These are phyloP conservation scores for Sycophila sp. DNA, from an alignment of 1,140 invertebrate species.

Conservation along the genomic window DNA sequence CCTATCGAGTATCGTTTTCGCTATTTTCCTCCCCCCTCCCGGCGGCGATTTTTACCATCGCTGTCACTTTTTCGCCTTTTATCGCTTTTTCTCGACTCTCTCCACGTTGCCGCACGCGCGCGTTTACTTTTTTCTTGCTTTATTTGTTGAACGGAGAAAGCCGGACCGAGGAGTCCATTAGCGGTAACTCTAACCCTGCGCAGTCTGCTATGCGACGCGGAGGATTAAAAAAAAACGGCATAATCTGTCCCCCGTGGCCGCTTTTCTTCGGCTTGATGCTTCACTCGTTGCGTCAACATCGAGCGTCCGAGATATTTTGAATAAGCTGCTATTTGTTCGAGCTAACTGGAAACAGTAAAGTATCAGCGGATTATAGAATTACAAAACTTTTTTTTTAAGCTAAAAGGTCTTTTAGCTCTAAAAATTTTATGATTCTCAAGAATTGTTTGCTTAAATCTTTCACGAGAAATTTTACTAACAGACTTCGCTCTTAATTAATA, in stretches of 20 bases:
- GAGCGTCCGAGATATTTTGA: too few relatives aligned
- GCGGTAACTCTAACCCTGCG: conserved; percentile 6
- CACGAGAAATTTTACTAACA: too few relatives aligned
- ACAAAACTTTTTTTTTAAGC: too few relatives aligned
- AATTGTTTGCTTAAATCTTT: too few relatives aligned
- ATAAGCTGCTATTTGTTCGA: background rate
- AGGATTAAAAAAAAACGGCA: conserved; percentile 5
- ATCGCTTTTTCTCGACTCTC: background rate
- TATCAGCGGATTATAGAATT: too few relatives aligned
- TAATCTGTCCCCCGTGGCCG: background rate
- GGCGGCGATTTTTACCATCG: background rate
- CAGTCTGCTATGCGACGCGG: background rate
- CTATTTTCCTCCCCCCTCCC: background rate
- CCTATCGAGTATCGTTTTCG: conserved; percentile 9
- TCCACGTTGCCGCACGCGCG: background rate
- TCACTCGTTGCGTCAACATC: background rate
- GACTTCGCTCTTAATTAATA: too few relatives aligned
- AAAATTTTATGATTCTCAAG: too few relatives aligned
- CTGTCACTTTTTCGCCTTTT: background rate
- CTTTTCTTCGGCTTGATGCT: background rate
- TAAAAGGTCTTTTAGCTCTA: too few relatives aligned
- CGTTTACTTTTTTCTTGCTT: background rate
- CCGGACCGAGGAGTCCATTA: conserved; percentile 1
- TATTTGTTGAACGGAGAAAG: background rate
- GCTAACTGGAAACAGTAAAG: too few relatives aligned